phyloP scores from a whole-genome alignment of 2,797 vertebrate genomes.

The Hydrophis major region DNA sequence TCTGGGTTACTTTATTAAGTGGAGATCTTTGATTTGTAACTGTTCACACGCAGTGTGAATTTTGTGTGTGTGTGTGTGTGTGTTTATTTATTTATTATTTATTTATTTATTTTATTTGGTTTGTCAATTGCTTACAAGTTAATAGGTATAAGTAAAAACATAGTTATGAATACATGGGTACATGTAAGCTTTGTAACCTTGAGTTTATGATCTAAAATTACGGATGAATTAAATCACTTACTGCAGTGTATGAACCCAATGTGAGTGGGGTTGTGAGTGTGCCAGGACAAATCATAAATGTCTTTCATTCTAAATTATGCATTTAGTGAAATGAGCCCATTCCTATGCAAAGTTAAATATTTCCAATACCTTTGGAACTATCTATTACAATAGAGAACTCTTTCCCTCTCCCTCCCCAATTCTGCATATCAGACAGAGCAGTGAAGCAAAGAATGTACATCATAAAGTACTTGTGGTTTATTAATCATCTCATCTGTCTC shows the following conservation, averaged over 20 bases:
- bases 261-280: not conserved
- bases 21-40: not conserved
- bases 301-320: not conserved
- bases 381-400: not conserved
- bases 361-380: not conserved
- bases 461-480: conserved; percentile 34
- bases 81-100: too few species aligned
- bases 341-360: not conserved
- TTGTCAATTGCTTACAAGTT: too few species aligned
- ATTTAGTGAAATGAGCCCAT: not conserved
- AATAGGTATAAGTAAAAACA: too few species aligned
- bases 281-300: not conserved
- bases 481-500: conserved; percentile 34
- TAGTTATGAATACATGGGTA: too few species aligned
- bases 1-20: not conserved
- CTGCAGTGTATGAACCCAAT: not conserved
- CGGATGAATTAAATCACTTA: not conserved
- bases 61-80: too few species aligned
- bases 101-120: too few species aligned
- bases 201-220: not conserved
- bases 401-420: conserved; percentile 3
- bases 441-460: conserved; percentile 6
- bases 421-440: conserved; percentile 22
- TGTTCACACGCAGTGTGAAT: not conserved
- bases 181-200: not conserved